Conservation (phyloP, 2,888 invertebrate species). For the Cenopis cana region DNA sequence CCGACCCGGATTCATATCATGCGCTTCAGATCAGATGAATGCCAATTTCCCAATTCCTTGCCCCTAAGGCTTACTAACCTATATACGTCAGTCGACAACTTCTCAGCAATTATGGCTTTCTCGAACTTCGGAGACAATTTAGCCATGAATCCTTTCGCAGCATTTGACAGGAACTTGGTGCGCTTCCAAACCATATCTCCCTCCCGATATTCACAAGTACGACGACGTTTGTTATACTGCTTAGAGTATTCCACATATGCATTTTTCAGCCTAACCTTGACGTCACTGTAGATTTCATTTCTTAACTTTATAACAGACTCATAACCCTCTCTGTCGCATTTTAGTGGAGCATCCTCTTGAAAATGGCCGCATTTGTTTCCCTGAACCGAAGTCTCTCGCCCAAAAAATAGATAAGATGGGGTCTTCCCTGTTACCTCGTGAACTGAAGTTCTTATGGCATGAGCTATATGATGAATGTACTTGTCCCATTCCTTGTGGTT, state of each 20-base stretch:
- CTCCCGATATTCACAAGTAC: not conserved
- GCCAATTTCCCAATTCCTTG: not conserved
- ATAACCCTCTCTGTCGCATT: not conserved
- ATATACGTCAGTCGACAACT: conserved; percentile 36
- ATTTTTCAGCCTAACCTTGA: not conserved
- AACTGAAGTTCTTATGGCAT: too few species aligned
- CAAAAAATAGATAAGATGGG: too few species aligned
- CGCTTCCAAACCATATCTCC: conserved; percentile 45
- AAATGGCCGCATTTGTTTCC: not conserved
- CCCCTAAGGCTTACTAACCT: conserved; percentile 22
- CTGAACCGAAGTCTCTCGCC: conserved; percentile 45
- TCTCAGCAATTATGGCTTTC: not conserved
- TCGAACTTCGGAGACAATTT: conserved; percentile 17
- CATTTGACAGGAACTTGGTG: conserved; percentile 44
- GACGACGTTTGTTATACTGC: conserved; percentile 12
- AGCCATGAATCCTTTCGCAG: conserved; percentile 23
- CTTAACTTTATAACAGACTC: not conserved
- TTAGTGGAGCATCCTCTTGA: not conserved
- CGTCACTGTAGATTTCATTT: conserved; percentile 6
- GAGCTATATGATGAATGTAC: too few species aligned
- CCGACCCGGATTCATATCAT: conserved; percentile 3
- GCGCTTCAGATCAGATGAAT: not conserved
- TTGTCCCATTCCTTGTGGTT: too few species aligned
- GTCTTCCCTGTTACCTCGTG: too few species aligned
- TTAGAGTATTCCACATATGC: not conserved